A percentile compares a stretch with the other conserved stretches of the same genome.
Conservation (phyloP, 2,888 invertebrate species). For the Amphipyra berbera region DNA sequence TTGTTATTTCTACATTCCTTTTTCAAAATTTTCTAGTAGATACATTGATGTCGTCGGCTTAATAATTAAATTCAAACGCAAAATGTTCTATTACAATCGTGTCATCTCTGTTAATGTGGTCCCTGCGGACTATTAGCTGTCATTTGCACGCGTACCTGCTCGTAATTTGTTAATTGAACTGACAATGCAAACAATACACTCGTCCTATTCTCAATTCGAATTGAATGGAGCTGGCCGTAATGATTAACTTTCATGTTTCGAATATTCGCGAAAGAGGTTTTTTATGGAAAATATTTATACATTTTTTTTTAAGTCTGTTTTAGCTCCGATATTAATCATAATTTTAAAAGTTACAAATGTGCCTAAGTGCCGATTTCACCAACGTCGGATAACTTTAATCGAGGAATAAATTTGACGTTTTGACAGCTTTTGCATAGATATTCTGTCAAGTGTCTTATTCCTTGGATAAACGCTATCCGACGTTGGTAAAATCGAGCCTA, state of each 20-base stretch:
- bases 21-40: no score
- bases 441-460: no score
- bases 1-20: no score
- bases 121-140: conserved; percentile 65
- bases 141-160: conserved; percentile 67
- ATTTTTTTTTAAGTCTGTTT: background rate
- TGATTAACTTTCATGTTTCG: conserved; percentile 3
- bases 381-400: no score
- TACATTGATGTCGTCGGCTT: background rate
- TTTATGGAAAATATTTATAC: conserved; percentile 4
- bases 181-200: conserved; percentile 71
- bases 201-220: conserved; percentile 64
- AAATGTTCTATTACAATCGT: conserved; percentile 15
- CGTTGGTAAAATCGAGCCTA: no score
- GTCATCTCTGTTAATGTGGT: conserved; percentile 14
- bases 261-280: background rate
- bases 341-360: no score
- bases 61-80: conserved; percentile 13
- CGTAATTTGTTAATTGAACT: conserved; percentile 79
- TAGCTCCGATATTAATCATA: no score
- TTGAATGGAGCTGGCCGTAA: conserved; percentile 25
- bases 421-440: no score
- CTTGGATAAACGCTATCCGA: no score
- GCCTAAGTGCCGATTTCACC: no score
- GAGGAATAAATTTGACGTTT: no score